A percentile compares a stretch with the other conserved stretches of the same genome.
phyloP scores from a whole-genome alignment of 2,888 invertebrate species.

The Apocheima hispidaria region DNA sequence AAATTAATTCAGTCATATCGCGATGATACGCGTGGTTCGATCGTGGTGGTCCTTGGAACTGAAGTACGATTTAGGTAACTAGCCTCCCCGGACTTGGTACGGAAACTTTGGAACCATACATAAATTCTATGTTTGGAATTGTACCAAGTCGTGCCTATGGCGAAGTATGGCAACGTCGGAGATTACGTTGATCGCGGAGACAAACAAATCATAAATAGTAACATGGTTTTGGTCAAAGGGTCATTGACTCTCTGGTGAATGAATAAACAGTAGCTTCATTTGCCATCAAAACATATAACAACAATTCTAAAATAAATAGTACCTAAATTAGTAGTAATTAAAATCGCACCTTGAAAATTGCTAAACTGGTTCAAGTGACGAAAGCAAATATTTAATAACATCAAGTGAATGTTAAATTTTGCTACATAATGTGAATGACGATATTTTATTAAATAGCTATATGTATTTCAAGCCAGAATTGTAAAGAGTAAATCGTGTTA shows the following conservation, averaged over 20 bases:
- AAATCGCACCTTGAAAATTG: slow-evolving; percentile 35
- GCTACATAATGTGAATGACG: background rate
- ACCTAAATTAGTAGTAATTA: slow-evolving; percentile 28
- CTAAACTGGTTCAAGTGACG: slow-evolving; percentile 22
- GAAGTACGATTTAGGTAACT: slow-evolving; percentile 63
- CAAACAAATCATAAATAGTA: background rate
- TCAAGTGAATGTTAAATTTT: background rate
- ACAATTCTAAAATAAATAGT: slow-evolving; percentile 1
- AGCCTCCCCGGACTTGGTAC: slow-evolving; percentile 64
- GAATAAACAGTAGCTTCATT: slow-evolving; percentile 2
- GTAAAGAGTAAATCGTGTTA: too few species aligned
- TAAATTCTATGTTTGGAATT: too few species aligned
- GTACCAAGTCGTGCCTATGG: slow-evolving; percentile 59
- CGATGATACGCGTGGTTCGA: slow-evolving; percentile 56
- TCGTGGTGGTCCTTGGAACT: slow-evolving; percentile 58
- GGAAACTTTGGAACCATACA: slow-evolving; percentile 68
- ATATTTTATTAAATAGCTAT: background rate
- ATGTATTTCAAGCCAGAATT: too few species aligned
- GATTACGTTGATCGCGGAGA: background rate
- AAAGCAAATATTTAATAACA: slow-evolving; percentile 8
- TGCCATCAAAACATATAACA: background rate
- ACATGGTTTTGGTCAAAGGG: slow-evolving; percentile 23
- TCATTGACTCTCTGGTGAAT: slow-evolving; percentile 31
- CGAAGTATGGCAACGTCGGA: background rate
- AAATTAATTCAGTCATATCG: slow-evolving; percentile 68